Conservation (phyloP, 1,140 invertebrate genomes). For the Leptinotarsa lineolata region DNA sequence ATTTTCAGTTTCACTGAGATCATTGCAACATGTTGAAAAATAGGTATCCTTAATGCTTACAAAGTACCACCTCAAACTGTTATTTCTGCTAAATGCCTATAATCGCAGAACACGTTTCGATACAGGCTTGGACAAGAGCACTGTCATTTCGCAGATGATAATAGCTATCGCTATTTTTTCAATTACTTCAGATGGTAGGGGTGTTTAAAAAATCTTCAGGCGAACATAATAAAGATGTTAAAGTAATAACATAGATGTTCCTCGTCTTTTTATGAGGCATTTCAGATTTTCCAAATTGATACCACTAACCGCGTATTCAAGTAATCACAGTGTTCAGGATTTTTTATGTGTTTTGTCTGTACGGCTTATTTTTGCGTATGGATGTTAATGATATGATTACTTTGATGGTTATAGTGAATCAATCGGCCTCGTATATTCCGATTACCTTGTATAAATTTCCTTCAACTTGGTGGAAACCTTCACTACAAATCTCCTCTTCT, state of each 20-base stretch:
- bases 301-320: slow-evolving; percentile 1
- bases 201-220: slow-evolving; percentile 11
- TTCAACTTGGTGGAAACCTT: too few species aligned
- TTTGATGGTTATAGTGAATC: background rate
- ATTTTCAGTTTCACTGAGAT: background rate
- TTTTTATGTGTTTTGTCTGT: slow-evolving; percentile 15
- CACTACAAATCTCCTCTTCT: too few species aligned
- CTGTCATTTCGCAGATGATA: slow-evolving; percentile 15
- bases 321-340: slow-evolving; percentile 11
- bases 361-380: background rate
- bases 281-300: slow-evolving; percentile 22
- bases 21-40: background rate
- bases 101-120: slow-evolving; percentile 6
- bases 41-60: slow-evolving; percentile 3
- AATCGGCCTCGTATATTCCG: background rate
- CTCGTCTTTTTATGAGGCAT: slow-evolving; percentile 1
- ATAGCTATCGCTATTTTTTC: slow-evolving; percentile 23
- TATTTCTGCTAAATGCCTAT: slow-evolving; percentile 17
- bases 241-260: slow-evolving; percentile 11
- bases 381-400: background rate
- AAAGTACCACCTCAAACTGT: slow-evolving; percentile 13
- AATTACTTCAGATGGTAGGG: slow-evolving; percentile 26
- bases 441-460: too few species aligned
- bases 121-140: slow-evolving; percentile 1
- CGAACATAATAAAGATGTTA: slow-evolving; percentile 21